phyloP scores from a whole-genome alignment of 2,797 vertebrate genomes.

The Oreochromis grahami region DNA sequence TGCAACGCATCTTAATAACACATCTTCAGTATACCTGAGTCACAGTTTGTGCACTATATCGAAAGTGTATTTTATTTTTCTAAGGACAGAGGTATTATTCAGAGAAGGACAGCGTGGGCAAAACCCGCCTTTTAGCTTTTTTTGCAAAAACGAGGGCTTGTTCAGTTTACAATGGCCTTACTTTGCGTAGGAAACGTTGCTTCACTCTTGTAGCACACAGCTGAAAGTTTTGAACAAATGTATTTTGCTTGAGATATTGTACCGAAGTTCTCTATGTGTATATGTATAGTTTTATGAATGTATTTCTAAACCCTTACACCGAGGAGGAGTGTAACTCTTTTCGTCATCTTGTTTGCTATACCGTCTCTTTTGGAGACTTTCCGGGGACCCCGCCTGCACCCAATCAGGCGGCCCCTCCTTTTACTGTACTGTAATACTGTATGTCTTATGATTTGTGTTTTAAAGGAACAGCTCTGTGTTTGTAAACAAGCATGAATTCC shows the following conservation, averaged over 20 bases:
- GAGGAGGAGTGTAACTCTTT: constrained; percentile 43
- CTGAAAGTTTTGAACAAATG: constrained; percentile 66
- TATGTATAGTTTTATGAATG: constrained; percentile 77
- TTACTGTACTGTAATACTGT: constrained; percentile 44
- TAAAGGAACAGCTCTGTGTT: constrained; percentile 33
- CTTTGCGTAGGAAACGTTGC: constrained; percentile 62
- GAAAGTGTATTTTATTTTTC: constrained; percentile 73
- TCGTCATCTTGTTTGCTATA: constrained; percentile 48
- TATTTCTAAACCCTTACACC: constrained; percentile 69
- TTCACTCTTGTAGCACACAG: constrained; percentile 71
- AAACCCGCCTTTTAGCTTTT: constrained; percentile 50
- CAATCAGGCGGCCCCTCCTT: constrained; percentile 27
- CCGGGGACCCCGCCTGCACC: constrained; percentile 16
- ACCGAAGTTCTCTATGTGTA: constrained; percentile 66
- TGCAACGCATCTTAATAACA: constrained; percentile 24
- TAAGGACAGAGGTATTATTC: constrained; percentile 54
- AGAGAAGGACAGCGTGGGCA: constrained; percentile 9
- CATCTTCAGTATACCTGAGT: constrained; percentile 27
- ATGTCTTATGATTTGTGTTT: constrained; percentile 40
- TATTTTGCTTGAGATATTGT: constrained; percentile 75
- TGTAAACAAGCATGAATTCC: constrained; percentile 44
- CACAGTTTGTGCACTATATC: constrained; percentile 22
- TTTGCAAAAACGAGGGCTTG: constrained; percentile 72
- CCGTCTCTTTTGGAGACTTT: constrained; percentile 43
- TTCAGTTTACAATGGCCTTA: constrained; percentile 78